These are phyloP conservation scores for Hirtodrosophila confusa DNA, from an alignment of 2,888 invertebrate species.

Conservation along the genomic window DNA sequence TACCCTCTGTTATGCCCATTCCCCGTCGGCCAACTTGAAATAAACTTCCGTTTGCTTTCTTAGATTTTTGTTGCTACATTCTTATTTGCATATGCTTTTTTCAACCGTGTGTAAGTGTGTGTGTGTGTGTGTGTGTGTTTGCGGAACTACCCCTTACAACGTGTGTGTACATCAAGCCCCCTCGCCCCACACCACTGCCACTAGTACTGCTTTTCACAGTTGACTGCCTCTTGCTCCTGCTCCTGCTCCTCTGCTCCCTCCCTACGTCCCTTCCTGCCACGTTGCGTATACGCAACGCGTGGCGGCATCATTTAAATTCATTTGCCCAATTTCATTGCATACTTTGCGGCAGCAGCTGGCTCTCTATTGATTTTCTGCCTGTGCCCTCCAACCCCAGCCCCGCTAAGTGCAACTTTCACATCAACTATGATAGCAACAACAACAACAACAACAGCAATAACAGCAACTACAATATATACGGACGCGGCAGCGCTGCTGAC, in stretches of 20 bases:
- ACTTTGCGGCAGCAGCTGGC: constrained; percentile 55
- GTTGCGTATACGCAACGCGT: constrained; percentile 52
- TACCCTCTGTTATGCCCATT: background rate
- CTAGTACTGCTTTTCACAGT: constrained; percentile 25
- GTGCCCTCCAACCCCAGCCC: background rate
- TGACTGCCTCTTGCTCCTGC: constrained; percentile 23
- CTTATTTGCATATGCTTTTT: constrained; percentile 60
- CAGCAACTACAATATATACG: constrained; percentile 10
- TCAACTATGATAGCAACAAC: constrained; percentile 11
- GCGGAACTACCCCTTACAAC: constrained; percentile 9
- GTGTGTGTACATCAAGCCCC: background rate
- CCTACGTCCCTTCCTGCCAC: background rate
- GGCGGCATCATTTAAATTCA: constrained; percentile 55
- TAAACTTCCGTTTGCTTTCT: constrained; percentile 69
- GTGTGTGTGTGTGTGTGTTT: background rate
- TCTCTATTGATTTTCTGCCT: constrained; percentile 42
- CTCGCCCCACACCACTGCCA: background rate
- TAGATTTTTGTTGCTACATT: constrained; percentile 39
- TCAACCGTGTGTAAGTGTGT: background rate
- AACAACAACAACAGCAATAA: constrained; percentile 3
- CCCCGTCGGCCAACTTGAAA: constrained; percentile 45
- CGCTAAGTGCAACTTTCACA: constrained; percentile 37
- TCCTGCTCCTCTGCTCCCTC: too few species aligned
- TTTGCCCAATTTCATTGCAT: constrained; percentile 60
- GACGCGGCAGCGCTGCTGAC: constrained; percentile 24